phyloP scores from a whole-genome alignment of 2,113 vertebrate species.

The Corvus hawaiiensis region DNA sequence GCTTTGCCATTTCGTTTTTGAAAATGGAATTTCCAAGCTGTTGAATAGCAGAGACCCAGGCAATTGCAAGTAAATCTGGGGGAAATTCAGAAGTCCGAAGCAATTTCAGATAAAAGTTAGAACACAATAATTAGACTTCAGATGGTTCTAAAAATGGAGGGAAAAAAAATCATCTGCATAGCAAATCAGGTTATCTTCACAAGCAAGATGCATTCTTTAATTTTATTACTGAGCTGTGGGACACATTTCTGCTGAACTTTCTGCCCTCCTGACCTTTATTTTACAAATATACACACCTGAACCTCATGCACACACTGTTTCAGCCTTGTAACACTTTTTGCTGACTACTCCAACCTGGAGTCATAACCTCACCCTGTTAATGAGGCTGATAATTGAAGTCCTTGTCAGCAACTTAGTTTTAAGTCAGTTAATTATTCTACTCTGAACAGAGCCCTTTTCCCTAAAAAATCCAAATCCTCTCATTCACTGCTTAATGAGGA shows the following conservation, averaged over 20 bases:
- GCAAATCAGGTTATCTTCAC: not conserved
- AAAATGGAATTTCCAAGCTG: conserved; percentile 2
- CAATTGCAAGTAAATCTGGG: not conserved
- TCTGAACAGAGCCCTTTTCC: not conserved
- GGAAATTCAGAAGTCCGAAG: not conserved
- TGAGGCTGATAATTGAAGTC: not conserved
- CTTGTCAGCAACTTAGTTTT: not conserved
- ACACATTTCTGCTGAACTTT: not conserved
- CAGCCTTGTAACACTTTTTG: not conserved
- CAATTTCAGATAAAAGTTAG: conserved; percentile 4
- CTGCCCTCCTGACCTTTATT: not conserved
- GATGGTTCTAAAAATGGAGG: not conserved
- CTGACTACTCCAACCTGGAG: not conserved
- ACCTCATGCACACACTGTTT: not conserved
- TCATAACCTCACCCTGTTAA: not conserved
- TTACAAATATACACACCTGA: not conserved
- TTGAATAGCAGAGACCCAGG: not conserved
- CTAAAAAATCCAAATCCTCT: not conserved
- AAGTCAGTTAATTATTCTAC: not conserved
- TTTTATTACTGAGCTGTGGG: not conserved
- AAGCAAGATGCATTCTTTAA: not conserved
- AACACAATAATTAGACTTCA: not conserved
- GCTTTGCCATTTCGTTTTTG: not conserved
- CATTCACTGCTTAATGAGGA: not conserved
- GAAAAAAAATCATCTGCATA: accelerated